These are phyloP conservation scores for Bombus fervidus DNA, from an alignment of 1,140 invertebrate species.

Conservation along the genomic window DNA sequence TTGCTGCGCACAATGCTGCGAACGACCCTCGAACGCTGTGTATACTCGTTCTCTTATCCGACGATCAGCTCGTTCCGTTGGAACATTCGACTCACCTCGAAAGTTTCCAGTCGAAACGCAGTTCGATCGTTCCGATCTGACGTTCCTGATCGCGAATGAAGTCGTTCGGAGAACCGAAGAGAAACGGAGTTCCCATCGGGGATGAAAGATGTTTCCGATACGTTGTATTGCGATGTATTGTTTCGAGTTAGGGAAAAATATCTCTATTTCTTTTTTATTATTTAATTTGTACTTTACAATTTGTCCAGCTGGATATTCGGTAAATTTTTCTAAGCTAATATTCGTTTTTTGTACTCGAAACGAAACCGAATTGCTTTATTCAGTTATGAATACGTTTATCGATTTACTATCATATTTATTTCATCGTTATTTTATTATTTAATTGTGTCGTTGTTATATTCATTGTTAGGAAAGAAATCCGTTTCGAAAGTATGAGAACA, in stretches of 20 bases:
- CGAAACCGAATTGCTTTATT: too few relatives aligned
- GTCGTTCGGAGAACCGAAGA: neutral
- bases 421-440: too few relatives aligned
- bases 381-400: too few relatives aligned
- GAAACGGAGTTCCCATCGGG: neutral
- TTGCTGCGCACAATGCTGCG: constrained; percentile 55
- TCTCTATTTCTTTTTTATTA: neutral
- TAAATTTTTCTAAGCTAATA: too few relatives aligned
- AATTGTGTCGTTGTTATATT: too few relatives aligned
- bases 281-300: too few relatives aligned
- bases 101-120: neutral
- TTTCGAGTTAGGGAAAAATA: neutral
- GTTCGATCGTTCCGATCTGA: neutral
- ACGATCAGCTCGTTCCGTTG: neutral
- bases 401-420: too few relatives aligned
- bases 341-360: too few relatives aligned
- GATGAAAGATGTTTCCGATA: neutral
- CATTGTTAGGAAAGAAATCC: too few relatives aligned
- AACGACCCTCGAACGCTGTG: constrained; percentile 43
- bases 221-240: neutral
- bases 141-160: neutral
- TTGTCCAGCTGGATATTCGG: too few relatives aligned
- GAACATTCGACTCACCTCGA: neutral
- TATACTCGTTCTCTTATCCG: constrained; percentile 42
- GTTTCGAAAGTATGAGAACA: too few relatives aligned